phyloP scores from a whole-genome alignment of 2,113 vertebrate genomes.

The Caloenas nicobarica region DNA sequence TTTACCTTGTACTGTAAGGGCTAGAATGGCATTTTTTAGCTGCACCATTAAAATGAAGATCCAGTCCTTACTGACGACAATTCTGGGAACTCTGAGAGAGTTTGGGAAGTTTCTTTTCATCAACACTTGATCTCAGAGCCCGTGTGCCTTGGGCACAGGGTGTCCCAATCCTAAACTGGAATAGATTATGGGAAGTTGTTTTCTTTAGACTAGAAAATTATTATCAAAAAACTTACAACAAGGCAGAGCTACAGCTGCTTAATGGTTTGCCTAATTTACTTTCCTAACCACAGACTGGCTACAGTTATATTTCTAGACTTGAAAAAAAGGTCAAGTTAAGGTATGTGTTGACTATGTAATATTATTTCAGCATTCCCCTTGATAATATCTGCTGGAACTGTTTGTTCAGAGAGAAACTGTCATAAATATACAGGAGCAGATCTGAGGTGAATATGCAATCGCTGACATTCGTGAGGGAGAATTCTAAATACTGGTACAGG shows the following conservation, averaged over 20 bases:
- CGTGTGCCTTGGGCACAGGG: neutral
- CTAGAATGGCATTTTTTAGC: accelerated
- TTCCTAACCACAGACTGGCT: neutral
- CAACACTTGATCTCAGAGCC: neutral
- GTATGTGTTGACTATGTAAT: neutral
- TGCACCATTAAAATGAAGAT: neutral
- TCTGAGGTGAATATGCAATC: neutral
- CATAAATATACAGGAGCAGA: neutral
- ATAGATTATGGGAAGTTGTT: neutral
- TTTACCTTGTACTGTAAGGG: neutral
- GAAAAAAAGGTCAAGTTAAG: neutral
- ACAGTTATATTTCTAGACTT: neutral
- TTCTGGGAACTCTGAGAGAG: neutral
- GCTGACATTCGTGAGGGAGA: neutral
- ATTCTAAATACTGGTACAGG: neutral
- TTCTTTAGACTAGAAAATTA: neutral
- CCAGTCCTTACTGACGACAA: neutral
- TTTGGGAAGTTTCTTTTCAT: neutral
- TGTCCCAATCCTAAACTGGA: neutral
- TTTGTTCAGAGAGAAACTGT: neutral
- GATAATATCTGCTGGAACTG: neutral
- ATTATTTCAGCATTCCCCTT: slow-evolving; percentile 14
- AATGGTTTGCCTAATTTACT: neutral
- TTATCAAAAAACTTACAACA: neutral
- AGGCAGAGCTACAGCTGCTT: neutral